Evolutionary conservation across 30 jellyfish, hydroid and myxozoan species (phyloP), one percentile per base, ranked within the genome.

Genomic region (Aurelia sp.): DNA sequence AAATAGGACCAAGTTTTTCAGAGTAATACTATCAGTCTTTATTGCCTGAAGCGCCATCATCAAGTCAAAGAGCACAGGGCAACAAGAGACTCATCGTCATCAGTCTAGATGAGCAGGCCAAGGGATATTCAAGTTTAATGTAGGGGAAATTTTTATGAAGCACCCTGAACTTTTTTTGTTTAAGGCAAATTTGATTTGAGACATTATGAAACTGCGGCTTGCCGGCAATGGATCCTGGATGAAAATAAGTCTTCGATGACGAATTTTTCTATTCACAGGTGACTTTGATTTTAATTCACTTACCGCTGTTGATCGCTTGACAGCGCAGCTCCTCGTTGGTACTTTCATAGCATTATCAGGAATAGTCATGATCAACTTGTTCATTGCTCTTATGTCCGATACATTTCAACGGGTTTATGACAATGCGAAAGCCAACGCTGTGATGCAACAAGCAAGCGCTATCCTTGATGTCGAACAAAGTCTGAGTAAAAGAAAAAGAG

Each of bases 321-420:
- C 93, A 85, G 97, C 98, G 4, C 98, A 89, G 73, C 68, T 88
- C 15, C 79, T 93, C 50, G 94, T 88, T 48, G 96, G 96, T 8
- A 77, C 96, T 1, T 93, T 67, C 70, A 83, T 95, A 11, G 98
- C 98, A 6, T 11, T 85, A 52, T 93, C 97, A 60, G 97, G 97
- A 19, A 77, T 93, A 19, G 89, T 93, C 10, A 66, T 93, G 94
- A 67, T 93, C 86, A 93, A 93, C 76, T 41, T 93, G 47, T 93
- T 93, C 78, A 88, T 93, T 35, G 98, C 98, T 5, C 81, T 93
- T 91, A 88, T 93, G 98, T 93, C 98, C 4, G 98, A 93, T 66
- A 93, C 98, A 16, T 93, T 93, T 41, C 98, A 93, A 73, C 91
- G 98, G 20, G 98, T 93, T 59, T 89, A 93, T 64, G 98, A 93